Conservation (phyloP, 2,797 vertebrate species). For the Falco columbarius region DNA sequence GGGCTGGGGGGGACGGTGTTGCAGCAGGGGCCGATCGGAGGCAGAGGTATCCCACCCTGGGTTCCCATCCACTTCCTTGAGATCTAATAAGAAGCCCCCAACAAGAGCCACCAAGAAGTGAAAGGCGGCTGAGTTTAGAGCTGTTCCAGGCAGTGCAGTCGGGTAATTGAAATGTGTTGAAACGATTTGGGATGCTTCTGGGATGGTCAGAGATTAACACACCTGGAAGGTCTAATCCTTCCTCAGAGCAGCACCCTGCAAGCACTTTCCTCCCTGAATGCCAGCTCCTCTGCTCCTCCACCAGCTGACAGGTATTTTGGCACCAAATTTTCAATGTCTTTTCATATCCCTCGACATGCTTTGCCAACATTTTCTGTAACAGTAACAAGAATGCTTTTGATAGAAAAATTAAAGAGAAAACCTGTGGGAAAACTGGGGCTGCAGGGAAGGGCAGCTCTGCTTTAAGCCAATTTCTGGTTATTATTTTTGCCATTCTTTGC, state of each 20-base stretch:
- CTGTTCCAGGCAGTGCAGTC: rapidly evolving
- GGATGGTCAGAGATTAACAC: background rate
- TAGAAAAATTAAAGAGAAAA: background rate
- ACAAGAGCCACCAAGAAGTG: background rate
- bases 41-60: background rate
- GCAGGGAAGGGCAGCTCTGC: background rate
- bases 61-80: background rate
- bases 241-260: background rate
- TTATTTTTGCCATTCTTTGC: background rate
- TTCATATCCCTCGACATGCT: background rate
- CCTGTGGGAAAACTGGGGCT: background rate
- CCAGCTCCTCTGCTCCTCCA: background rate
- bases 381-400: background rate
- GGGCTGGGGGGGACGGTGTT: background rate
- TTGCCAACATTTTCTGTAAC: background rate
- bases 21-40: background rate
- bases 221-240: background rate
- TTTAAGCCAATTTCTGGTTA: background rate
- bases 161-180: background rate
- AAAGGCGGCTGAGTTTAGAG: background rate
- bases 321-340: background rate
- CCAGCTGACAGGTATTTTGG: background rate
- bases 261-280: rapidly evolving
- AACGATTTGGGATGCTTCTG: background rate
- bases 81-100: too few relatives aligned